Percentiles rank a stretch among this genome's conserved stretches.
phyloP scores from a whole-genome alignment of 2,888 invertebrate species.

The Orthosia gothica region DNA sequence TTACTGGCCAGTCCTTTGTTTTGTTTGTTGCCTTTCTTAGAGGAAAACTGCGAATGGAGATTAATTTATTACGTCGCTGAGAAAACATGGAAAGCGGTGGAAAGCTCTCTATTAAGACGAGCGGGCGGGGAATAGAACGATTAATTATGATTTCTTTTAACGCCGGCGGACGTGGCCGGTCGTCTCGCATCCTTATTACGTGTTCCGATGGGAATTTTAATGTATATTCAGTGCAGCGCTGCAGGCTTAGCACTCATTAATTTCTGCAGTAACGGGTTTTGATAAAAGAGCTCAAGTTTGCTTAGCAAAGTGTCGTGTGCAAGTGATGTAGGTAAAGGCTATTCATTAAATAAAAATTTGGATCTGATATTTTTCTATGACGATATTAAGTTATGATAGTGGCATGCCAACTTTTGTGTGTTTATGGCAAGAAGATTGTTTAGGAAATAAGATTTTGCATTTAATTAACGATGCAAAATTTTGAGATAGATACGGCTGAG shows the following conservation, averaged over 20 bases:
- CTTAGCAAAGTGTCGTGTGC: constrained; percentile 20
- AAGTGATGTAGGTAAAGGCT: constrained; percentile 12
- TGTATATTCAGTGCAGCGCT: constrained; percentile 52
- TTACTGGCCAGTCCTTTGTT: constrained; percentile 80
- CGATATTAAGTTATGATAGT: constrained; percentile 11
- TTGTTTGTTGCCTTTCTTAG: constrained; percentile 78
- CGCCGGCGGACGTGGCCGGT: constrained; percentile 78
- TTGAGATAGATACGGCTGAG: constrained; percentile 34
- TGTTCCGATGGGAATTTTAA: constrained; percentile 71
- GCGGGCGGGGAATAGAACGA: constrained; percentile 85
- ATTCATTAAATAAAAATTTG: constrained; percentile 11
- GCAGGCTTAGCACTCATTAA: constrained; percentile 48
- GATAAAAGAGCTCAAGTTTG: constrained; percentile 34
- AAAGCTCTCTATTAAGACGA: constrained; percentile 89
- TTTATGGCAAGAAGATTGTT: constrained; percentile 22
- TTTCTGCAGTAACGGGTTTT: constrained; percentile 45
- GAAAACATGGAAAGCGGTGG: constrained; percentile 88
- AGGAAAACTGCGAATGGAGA: constrained; percentile 85
- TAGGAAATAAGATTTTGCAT: constrained; percentile 17
- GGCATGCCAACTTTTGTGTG: neutral
- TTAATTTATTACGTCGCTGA: constrained; percentile 89
- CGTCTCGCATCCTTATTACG: constrained; percentile 75
- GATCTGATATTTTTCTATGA: constrained; percentile 8
- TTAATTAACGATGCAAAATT: constrained; percentile 47
- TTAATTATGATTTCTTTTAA: constrained; percentile 91